Conservation (phyloP, 2,888 invertebrate genomes). For the Ceratothoa steindachneri region DNA sequence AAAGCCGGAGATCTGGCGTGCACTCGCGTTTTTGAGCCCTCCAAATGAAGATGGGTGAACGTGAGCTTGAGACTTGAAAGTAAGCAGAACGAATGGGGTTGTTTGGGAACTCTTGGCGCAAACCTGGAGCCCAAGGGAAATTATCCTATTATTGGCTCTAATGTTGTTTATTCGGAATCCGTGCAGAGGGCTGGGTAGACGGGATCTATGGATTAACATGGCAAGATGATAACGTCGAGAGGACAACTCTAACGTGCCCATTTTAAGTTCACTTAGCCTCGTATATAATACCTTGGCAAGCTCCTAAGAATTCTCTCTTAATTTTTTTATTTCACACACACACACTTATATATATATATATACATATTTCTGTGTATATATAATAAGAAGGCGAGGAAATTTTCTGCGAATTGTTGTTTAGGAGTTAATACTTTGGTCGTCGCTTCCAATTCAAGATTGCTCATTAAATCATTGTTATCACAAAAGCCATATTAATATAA, state of each 20-base stretch:
- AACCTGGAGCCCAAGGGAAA: constrained; percentile 29
- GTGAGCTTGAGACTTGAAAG: constrained; percentile 32
- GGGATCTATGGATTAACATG: constrained; percentile 4
- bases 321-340: neutral
- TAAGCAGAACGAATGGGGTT: constrained; percentile 42
- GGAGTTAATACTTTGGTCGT: neutral
- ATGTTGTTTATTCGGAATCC: constrained; percentile 43
- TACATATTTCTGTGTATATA: constrained; percentile 9
- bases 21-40: neutral
- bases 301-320: neutral
- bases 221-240: neutral
- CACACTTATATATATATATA: constrained; percentile 8
- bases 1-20: neutral
- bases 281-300: neutral
- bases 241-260: neutral
- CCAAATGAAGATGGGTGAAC: constrained; percentile 39
- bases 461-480: neutral
- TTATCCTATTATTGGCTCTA: constrained; percentile 41
- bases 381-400: too few species aligned
- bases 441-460: neutral
- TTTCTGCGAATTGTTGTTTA: too few species aligned
- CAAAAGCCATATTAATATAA: neutral
- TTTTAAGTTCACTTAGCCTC: neutral
- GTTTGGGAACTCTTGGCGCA: constrained; percentile 19
- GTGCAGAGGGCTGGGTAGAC: constrained; percentile 26